Base-by-base conservation (phyloP, 2,888 invertebrate species). In the Ceriagrion tenellum region DNA sequence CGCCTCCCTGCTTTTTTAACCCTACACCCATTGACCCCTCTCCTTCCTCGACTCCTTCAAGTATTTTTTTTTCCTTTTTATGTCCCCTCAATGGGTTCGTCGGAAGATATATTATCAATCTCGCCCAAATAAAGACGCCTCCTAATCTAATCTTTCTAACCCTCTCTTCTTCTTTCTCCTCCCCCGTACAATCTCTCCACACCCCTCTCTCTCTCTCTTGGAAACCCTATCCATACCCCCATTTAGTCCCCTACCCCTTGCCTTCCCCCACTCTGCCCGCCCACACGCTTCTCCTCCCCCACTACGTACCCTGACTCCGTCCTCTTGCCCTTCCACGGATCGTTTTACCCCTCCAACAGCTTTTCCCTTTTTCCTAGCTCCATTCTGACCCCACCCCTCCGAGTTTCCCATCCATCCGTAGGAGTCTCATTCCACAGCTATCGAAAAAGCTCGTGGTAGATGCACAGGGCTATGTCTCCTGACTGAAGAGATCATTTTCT, bases 41-140 rank as follows among this genome's bases (percentile, higher is more conserved):
- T 47, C 26, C n/a, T 20, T 47, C 26, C 55, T 20, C 47, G n/a
- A 3, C 88, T 47, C 88, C 88, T 89, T 26, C 26, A 59, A 59
- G 6, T 35, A 55, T 55, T 18, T 89, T 88, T 55, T 18, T 89
- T 88, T n/a, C n/a, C 89, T 55, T 89, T 55, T 26, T 55, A 55
- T n/a, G 47, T 30, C 55, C 81, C 35, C 81, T 81, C 81, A 81
- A 81, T 81, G 81, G 81, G 81, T 81, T 35, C 16, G 81, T 30
- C 81, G 81, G 81, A 81, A 81, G 81, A 81, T 81, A 81, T 81
- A 81, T 81, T 81, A 81, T 81, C 81, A 81, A 81, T 81, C 81
- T 81, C 81, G 81, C 81, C 81, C 81, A 81, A 81, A 81, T 81
- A 81, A 81, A 81, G 81, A 81, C 81, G 81, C 81, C 81, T 16